phyloP scores from a whole-genome alignment of 1,140 invertebrate species.

The Heliconius himera region DNA sequence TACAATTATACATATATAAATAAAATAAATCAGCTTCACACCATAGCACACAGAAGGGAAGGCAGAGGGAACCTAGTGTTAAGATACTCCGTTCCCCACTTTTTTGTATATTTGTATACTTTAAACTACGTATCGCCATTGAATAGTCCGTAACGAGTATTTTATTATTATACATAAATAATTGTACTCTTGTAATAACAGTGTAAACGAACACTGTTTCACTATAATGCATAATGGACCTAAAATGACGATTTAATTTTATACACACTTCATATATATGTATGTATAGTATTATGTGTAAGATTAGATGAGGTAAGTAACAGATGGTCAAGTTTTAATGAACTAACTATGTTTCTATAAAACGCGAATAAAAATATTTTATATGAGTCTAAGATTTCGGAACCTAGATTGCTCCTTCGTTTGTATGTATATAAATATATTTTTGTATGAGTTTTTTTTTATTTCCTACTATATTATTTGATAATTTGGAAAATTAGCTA shows the following conservation, averaged over 20 bases:
- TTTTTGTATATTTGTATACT: neutral
- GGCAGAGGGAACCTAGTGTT: too few species aligned
- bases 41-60: too few species aligned
- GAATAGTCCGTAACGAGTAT: neutral
- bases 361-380: too few species aligned
- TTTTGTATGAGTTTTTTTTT: too few species aligned
- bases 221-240: slow-evolving; percentile 54
- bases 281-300: slow-evolving; percentile 36
- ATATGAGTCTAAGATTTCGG: too few species aligned
- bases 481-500: too few species aligned
- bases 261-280: slow-evolving; percentile 39
- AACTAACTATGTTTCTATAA: neutral
- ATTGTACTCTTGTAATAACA: slow-evolving; percentile 39
- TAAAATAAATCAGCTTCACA: too few species aligned
- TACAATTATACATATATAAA: too few species aligned
- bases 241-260: slow-evolving; percentile 60
- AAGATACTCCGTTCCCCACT: too few species aligned
- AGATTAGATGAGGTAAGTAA: slow-evolving; percentile 38
- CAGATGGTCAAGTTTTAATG: neutral
- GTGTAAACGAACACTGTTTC: slow-evolving; percentile 44
- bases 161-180: slow-evolving; percentile 37
- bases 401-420: too few species aligned
- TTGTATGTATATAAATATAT: too few species aligned
- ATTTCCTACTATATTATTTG: too few species aligned
- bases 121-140: neutral